Evolutionary conservation across 2,888 invertebrate genomes (phyloP).

Genomic region (Troglohyphantes excavatus): DNA sequence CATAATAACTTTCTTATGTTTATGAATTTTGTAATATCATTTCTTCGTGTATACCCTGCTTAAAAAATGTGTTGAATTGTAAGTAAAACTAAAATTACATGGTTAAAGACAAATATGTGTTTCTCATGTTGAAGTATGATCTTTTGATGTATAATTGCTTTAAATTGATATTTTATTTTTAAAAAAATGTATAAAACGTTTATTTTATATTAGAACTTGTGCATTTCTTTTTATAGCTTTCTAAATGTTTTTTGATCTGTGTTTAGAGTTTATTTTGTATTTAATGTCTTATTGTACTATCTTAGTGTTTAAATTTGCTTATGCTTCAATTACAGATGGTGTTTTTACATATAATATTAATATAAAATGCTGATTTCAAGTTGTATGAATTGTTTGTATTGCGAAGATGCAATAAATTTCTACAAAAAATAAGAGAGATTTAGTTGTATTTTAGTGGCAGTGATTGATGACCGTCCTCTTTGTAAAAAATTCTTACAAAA

Average conservation of each 20-base stretch:
- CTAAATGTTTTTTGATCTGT: not conserved
- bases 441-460: not conserved
- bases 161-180: too few species aligned
- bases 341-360: not conserved
- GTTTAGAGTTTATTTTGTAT: not conserved
- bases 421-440: not conserved
- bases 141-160: too few species aligned
- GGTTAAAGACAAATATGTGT: too few species aligned
- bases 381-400: not conserved
- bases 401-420: not conserved
- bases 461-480: slow-evolving; percentile 56
- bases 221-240: not conserved
- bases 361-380: not conserved
- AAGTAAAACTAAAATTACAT: too few species aligned
- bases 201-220: too few species aligned
- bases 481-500: slow-evolving; percentile 7
- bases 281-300: not conserved
- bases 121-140: too few species aligned
- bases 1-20: too few species aligned
- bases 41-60: too few species aligned
- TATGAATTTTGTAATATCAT: too few species aligned
- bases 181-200: too few species aligned
- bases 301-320: not conserved
- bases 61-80: too few species aligned
- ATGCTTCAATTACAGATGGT: not conserved